Conservation (phyloP, 2,888 invertebrate species). For the Tineola bisselliella region DNA sequence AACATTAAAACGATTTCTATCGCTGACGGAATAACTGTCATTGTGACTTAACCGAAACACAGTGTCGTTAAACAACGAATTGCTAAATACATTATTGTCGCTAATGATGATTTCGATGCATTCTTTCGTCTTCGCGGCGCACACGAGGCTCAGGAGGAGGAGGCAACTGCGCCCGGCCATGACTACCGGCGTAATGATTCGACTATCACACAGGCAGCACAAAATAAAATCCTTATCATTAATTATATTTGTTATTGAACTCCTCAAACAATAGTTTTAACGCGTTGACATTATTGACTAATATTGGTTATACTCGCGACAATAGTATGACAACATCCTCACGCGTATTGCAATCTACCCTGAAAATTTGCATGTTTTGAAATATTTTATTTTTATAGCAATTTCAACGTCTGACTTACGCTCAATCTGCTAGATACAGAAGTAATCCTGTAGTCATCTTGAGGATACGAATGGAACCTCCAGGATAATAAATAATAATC, state of each 20-base stretch:
- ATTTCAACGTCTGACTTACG: too few species aligned
- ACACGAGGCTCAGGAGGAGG: slow-evolving; percentile 24
- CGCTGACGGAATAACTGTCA: slow-evolving; percentile 29
- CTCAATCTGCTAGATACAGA: too few species aligned
- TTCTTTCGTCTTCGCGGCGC: slow-evolving; percentile 38
- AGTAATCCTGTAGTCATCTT: too few species aligned
- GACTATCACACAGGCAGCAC: background rate
- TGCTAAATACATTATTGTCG: slow-evolving; percentile 35
- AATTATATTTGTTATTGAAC: background rate
- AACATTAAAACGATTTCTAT: slow-evolving; percentile 37
- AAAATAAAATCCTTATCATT: background rate
- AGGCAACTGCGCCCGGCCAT: slow-evolving; percentile 59
- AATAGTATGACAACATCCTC: background rate
- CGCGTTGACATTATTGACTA: background rate
- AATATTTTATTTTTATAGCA: too few species aligned
- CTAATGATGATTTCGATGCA: slow-evolving; percentile 53
- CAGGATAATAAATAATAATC: too few species aligned
- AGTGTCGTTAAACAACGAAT: slow-evolving; percentile 43
- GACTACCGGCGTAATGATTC: slow-evolving; percentile 21
- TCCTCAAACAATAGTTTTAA: background rate
- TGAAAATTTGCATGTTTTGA: background rate
- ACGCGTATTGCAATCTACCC: background rate
- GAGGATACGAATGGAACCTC: too few species aligned
- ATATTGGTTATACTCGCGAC: background rate
- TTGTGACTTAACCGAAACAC: slow-evolving; percentile 38